A percentile compares a stretch with the other conserved stretches of the same genome.
Conservation (phyloP, 2,113 vertebrate genomes). For the Gymnobelideus leadbeateri region DNA sequence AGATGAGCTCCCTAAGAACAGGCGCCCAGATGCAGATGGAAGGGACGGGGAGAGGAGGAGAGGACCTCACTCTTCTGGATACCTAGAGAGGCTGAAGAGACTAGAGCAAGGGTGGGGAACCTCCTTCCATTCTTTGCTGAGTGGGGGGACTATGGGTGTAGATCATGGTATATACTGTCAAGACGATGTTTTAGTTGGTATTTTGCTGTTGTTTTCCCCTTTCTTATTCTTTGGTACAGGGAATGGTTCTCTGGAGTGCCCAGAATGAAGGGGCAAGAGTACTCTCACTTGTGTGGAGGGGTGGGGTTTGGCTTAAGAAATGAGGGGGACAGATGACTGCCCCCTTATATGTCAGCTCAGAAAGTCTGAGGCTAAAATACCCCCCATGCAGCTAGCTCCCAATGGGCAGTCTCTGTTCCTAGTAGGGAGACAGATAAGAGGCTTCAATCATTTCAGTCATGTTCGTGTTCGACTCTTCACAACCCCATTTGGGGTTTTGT, state of each 20-base stretch:
- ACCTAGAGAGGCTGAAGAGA: not conserved
- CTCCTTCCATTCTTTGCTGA: not conserved
- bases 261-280: constrained; percentile 17
- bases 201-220: not conserved
- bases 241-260: not conserved
- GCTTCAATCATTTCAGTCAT: too few species aligned
- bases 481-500: not conserved
- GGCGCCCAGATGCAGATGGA: not conserved
- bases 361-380: constrained; percentile 59
- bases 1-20: not conserved
- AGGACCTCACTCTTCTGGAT: constrained; percentile 1
- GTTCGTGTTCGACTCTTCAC: too few species aligned
- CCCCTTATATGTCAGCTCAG: not conserved
- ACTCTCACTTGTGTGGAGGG: constrained; percentile 22
- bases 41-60: too few species aligned
- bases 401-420: too few species aligned
- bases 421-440: too few species aligned
- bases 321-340: constrained; percentile 41
- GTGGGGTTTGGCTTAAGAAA: not conserved
- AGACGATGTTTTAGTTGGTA: not conserved
- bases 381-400: not conserved
- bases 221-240: not conserved
- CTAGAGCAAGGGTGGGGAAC: not conserved
- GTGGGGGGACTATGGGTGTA: not conserved
- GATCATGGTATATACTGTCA: not conserved